Conservation (phyloP, 2,113 vertebrate genomes). For the Rousettus leschenaultii region DNA sequence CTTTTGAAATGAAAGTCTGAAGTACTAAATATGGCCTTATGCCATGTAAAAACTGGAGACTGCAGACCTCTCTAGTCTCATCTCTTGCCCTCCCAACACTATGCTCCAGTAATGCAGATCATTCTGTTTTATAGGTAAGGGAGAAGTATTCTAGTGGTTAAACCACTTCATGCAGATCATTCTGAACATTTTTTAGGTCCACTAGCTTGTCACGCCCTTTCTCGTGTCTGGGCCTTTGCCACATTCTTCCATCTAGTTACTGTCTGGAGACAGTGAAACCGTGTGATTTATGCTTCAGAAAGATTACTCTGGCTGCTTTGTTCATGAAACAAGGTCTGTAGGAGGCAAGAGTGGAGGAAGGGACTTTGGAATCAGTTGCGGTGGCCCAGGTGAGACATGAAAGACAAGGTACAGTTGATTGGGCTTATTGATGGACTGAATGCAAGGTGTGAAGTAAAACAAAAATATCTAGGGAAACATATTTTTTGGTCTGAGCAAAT, state of each 20-base stretch:
- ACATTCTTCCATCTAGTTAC: neutral
- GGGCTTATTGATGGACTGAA: neutral
- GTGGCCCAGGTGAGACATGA: neutral
- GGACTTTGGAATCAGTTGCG: neutral
- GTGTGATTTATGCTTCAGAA: neutral
- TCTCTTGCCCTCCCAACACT: neutral
- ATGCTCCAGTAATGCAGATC: neutral
- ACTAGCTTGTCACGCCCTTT: neutral
- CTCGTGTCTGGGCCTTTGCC: neutral
- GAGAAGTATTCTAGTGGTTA: too few relatives aligned
- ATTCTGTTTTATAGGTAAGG: neutral
- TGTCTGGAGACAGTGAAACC: neutral
- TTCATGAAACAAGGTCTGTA: neutral
- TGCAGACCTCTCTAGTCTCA: neutral
- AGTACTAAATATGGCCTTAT: neutral
- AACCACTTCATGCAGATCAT: neutral
- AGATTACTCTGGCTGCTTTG: neutral
- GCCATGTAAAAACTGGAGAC: neutral
- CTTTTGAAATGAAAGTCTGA: constrained; percentile 2
- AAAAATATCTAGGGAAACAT: neutral
- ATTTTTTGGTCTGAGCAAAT: neutral
- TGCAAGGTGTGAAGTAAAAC: neutral
- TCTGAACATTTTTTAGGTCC: neutral
- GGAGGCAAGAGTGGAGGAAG: neutral
- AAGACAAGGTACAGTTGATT: neutral